Evolutionary conservation across 2,797 vertebrate genomes (phyloP).

Genomic region (Pampus argenteus): DNA sequence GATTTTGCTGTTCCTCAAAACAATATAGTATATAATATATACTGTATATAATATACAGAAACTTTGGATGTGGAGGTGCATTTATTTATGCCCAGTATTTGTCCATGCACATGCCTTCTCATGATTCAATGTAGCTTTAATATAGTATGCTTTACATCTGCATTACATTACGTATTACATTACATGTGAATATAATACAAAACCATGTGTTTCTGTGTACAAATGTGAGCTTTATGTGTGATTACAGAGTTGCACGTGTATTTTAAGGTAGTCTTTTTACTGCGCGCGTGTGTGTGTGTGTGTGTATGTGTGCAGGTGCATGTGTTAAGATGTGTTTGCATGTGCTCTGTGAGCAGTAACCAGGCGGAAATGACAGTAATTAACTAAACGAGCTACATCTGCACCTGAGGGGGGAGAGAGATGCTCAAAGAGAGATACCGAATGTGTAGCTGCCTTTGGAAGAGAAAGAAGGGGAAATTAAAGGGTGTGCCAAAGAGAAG

Average conservation of each 20-base stretch:
- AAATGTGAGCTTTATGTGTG: constrained; percentile 19
- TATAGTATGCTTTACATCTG: constrained; percentile 5
- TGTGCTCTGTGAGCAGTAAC: constrained; percentile 62
- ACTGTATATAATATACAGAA: background rate
- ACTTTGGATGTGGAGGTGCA: background rate
- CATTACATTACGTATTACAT: constrained; percentile 17
- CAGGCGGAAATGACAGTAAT: constrained; percentile 77
- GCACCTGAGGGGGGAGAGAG: constrained; percentile 61
- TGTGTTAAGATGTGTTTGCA: constrained; percentile 25
- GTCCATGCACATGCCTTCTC: background rate
- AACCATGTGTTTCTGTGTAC: constrained; percentile 16
- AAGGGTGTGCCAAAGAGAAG: constrained; percentile 4
- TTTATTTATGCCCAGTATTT: background rate
- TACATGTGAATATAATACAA: background rate
- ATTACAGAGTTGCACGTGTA: constrained; percentile 15
- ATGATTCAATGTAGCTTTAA: constrained; percentile 1
- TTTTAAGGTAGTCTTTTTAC: constrained; percentile 19
- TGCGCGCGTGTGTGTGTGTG: background rate
- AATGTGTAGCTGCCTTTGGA: constrained; percentile 9
- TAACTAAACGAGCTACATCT: constrained; percentile 76
- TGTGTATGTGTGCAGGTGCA: constrained; percentile 1
- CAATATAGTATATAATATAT: too few relatives aligned
- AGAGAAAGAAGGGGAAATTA: constrained; percentile 4
- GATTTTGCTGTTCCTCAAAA: constrained; percentile 24
- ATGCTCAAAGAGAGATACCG: constrained; percentile 1